These are phyloP conservation scores for Anoura caudifer DNA, from an alignment of 2,113 vertebrate species.

Conservation along the genomic window DNA sequence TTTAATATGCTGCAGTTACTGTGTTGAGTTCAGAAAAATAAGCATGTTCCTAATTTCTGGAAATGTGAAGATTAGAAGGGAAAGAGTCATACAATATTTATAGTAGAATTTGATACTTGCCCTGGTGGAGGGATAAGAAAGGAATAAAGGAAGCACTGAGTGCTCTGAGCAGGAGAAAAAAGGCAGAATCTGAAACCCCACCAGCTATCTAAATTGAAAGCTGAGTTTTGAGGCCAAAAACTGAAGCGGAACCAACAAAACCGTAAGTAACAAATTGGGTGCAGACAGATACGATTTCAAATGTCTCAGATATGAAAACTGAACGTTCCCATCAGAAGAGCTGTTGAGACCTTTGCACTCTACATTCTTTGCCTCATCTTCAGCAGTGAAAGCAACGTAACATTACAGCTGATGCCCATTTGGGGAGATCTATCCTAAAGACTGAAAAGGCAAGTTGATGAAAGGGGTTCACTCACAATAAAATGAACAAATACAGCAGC, in stretches of 20 bases:
- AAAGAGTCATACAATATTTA: background rate
- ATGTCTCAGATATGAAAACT: background rate
- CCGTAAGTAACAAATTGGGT: background rate
- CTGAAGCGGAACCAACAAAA: background rate
- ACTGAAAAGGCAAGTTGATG: background rate
- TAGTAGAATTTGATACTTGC: background rate
- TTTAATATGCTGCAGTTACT: background rate
- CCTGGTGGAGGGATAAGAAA: background rate
- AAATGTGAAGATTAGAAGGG: background rate
- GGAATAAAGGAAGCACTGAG: fast-evolving
- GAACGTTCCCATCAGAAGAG: background rate
- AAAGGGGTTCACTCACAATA: background rate
- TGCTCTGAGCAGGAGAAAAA: background rate
- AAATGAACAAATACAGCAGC: background rate
- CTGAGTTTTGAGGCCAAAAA: background rate
- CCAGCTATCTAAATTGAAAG: background rate
- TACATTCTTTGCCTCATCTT: background rate
- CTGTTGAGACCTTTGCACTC: background rate
- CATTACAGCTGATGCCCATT: background rate
- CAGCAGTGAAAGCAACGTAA: background rate
- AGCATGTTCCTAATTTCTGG: background rate
- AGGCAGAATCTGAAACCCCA: background rate
- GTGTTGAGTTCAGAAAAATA: background rate
- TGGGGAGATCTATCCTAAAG: background rate
- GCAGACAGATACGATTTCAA: background rate